Evolutionary conservation across 2,113 vertebrate species (phyloP), one percentile per base, ranked within the genome.

Genomic region (Mesitornis unicolor): DNA sequence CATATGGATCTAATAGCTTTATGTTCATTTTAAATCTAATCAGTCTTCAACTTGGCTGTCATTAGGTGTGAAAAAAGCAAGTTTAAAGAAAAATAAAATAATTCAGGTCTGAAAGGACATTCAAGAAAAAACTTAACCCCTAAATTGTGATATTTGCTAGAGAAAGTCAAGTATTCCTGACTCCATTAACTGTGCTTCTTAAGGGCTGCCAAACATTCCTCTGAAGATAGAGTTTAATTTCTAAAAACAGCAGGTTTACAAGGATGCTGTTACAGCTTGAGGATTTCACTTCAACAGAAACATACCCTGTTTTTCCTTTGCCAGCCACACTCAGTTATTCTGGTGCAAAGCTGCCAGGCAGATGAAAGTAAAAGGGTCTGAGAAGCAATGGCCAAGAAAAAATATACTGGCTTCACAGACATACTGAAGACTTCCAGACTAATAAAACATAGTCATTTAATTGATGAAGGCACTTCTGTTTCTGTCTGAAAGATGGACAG

Each of bases 21-120:
- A 87, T 83, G 45, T 24, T 40, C 42, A 85, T 89, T 93, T 92
- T 79, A 88, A 88, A 93, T 63, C 67, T 74, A 92, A 91, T 93
- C 64, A 84, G 40, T 93, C 82, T 93, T 89, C 57, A 73, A 53
- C 57, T 40, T 86, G 28, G 16, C 40, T 89, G 78, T 69, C 75
- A 91, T 95, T 88, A 90, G 38, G 18, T 88, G 38, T 22, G 20
- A 11, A 70, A 91, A 76, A 84, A 89, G 65, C 15, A 61, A 13
- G 25, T 80, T 95, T 86, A 77, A 90, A 95, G n/a, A 13, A 87
- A 93, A 94, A 89, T 75, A 93, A 87, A 73, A 69, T 54, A 87
- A 84, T 87, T 94, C 43, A 45, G 9, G 17, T 71, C 61, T 92
- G 88, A 85, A 96, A 84, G 85, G 65, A 83, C 60, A 84, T 78